These are phyloP conservation scores for Dolichotis patagonum DNA, from an alignment of 2,113 vertebrate species.

Conservation along the genomic window DNA sequence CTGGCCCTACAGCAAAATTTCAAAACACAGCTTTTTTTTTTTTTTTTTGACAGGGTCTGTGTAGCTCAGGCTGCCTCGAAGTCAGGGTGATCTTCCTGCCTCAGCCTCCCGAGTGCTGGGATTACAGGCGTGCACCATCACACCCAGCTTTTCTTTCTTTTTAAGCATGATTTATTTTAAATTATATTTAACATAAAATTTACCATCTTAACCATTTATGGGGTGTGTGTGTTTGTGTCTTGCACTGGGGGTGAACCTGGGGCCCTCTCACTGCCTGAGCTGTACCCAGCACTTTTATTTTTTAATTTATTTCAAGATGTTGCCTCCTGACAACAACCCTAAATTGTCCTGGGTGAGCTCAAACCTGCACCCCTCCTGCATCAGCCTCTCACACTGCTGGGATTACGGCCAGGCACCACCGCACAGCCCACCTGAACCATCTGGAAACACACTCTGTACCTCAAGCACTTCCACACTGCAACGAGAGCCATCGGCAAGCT, in stretches of 20 bases:
- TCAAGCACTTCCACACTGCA: not conserved
- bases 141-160: not conserved
- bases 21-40: not conserved
- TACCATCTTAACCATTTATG: not conserved
- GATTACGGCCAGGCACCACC: not conserved
- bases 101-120: not conserved
- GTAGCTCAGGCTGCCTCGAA: not conserved
- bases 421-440: not conserved
- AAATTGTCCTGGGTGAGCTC: not conserved
- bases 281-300: not conserved
- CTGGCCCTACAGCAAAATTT: too few species aligned
- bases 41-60: not conserved
- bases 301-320: not conserved
- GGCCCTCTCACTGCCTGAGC: not conserved
- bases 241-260: not conserved
- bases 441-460: not conserved
- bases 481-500: not conserved
- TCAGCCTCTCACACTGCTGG: not conserved
- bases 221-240: not conserved
- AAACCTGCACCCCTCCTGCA: not conserved
- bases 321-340: not conserved
- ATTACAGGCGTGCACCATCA: not conserved
- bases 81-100: too few species aligned
- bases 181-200: not conserved
- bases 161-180: not conserved